phyloP scores from a whole-genome alignment of 1,140 invertebrate genomes.

The Teleogryllus occipitalis region DNA sequence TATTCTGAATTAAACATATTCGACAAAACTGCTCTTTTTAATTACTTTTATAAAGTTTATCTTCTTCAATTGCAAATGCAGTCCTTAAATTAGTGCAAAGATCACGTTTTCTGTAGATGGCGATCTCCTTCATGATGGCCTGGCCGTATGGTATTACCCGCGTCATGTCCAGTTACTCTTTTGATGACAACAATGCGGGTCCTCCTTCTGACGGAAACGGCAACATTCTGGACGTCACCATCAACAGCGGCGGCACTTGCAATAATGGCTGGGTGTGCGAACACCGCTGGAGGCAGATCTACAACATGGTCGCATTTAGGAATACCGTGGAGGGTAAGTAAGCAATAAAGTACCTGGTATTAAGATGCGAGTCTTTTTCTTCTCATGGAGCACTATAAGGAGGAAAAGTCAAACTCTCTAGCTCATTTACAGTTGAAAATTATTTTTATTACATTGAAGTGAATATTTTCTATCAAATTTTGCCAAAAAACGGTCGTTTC shows the following conservation, averaged over 20 bases:
- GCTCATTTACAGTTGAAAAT: too few relatives aligned
- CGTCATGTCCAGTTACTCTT: slow-evolving; percentile 68
- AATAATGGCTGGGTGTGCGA: slow-evolving; percentile 81
- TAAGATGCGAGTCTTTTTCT: too few relatives aligned
- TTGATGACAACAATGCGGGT: slow-evolving; percentile 43
- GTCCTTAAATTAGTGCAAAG: not conserved
- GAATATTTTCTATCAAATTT: too few relatives aligned
- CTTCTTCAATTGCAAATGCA: not conserved
- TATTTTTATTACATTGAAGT: too few relatives aligned
- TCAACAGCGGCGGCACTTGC: slow-evolving; percentile 58
- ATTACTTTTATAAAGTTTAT: too few relatives aligned
- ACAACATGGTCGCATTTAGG: slow-evolving; percentile 68
- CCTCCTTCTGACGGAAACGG: slow-evolving; percentile 54
- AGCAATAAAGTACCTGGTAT: too few relatives aligned
- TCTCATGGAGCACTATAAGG: too few relatives aligned
- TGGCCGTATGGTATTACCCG: slow-evolving; percentile 63
- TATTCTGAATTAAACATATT: too few relatives aligned
- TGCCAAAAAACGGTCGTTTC: too few relatives aligned
- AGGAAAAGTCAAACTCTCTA: too few relatives aligned
- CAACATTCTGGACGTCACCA: slow-evolving; percentile 53
- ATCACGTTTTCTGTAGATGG: slow-evolving; percentile 48
- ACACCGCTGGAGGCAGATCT: slow-evolving; percentile 76
- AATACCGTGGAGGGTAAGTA: slow-evolving; percentile 46
- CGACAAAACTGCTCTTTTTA: too few relatives aligned
- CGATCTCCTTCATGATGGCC: slow-evolving; percentile 67